Percentiles rank a stretch among this genome's conserved stretches.
Conservation (phyloP, 2,888 invertebrate genomes). For the Mythimna impura region DNA sequence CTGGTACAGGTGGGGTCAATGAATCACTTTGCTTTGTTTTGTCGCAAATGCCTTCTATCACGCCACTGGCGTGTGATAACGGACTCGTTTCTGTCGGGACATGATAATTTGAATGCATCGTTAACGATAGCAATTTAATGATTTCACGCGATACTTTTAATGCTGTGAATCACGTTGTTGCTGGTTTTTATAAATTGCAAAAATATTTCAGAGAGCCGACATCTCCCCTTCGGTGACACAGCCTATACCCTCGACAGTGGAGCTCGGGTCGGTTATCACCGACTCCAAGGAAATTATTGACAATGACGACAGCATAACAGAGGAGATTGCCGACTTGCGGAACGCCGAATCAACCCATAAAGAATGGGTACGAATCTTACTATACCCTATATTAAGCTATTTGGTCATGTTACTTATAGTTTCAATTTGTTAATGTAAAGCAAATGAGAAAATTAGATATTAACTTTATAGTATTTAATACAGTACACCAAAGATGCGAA, state of each 20-base stretch:
- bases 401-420: slow-evolving; percentile 23
- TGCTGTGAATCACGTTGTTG: slow-evolving; percentile 23
- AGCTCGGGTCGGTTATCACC: slow-evolving; percentile 58
- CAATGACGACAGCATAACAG: slow-evolving; percentile 80
- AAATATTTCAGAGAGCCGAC: slow-evolving; percentile 68
- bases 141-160: slow-evolving; percentile 35
- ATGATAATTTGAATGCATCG: slow-evolving; percentile 56
- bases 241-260: slow-evolving; percentile 72
- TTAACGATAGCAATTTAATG: slow-evolving; percentile 49
- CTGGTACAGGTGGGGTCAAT: slow-evolving; percentile 70
- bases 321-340: slow-evolving; percentile 78
- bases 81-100: slow-evolving; percentile 33
- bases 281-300: slow-evolving; percentile 66
- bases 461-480: not conserved
- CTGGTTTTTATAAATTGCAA: slow-evolving; percentile 4
- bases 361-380: slow-evolving; percentile 77
- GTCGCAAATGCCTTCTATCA: slow-evolving; percentile 57
- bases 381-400: slow-evolving; percentile 33
- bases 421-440: slow-evolving; percentile 26
- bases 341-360: slow-evolving; percentile 70
- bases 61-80: slow-evolving; percentile 59
- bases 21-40: slow-evolving; percentile 47
- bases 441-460: not conserved
- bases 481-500: not conserved
- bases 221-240: slow-evolving; percentile 60